These are phyloP conservation scores for Spodoptera frugiperda DNA, from an alignment of 1,140 invertebrate genomes.

Conservation along the genomic window DNA sequence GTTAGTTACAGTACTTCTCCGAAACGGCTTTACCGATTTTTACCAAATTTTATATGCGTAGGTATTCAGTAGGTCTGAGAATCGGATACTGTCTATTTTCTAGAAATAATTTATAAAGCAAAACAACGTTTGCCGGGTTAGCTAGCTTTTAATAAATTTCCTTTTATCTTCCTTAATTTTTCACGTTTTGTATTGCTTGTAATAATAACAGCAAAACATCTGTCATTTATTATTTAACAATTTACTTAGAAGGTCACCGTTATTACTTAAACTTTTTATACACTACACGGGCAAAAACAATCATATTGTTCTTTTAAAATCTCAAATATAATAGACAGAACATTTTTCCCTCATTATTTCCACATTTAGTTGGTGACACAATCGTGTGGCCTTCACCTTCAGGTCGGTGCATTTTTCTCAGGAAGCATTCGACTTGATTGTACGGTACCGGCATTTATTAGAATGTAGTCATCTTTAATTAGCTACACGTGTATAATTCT, in stretches of 20 bases:
- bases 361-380: constrained; percentile 10
- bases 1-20: no score
- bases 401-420: constrained; percentile 26
- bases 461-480: constrained; percentile 38
- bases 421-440: constrained; percentile 11
- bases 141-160: no score
- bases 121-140: no score
- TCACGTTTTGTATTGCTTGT: not conserved
- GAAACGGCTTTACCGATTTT: no score
- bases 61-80: no score
- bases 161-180: not conserved
- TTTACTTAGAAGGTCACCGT: no score
- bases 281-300: not conserved
- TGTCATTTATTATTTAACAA: no score
- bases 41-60: no score
- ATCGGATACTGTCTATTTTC: no score
- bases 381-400: constrained; percentile 37
- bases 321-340: no score
- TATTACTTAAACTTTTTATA: not conserved
- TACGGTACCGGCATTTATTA: constrained; percentile 1
- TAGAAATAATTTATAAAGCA: no score
- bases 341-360: constrained; percentile 12
- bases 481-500: constrained; percentile 7
- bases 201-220: no score
- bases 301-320: not conserved